Conservation (phyloP, 2,888 invertebrate genomes). For the Andrena trimmerana region DNA sequence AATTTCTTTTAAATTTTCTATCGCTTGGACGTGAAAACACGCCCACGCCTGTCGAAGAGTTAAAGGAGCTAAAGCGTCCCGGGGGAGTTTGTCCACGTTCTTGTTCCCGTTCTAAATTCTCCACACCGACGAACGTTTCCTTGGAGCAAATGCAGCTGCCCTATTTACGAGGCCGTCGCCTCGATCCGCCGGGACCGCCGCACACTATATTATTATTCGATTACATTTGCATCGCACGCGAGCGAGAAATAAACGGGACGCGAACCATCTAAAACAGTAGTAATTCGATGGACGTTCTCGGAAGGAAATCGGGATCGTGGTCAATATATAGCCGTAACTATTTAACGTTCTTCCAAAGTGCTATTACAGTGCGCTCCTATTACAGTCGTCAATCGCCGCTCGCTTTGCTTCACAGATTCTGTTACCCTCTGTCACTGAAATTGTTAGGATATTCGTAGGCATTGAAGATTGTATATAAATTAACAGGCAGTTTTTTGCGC, state of each 20-base stretch:
- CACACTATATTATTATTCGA: slow-evolving; percentile 46
- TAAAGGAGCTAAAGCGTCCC: not conserved
- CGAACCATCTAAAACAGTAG: slow-evolving; percentile 7
- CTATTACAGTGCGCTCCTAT: not conserved
- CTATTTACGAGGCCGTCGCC: slow-evolving; percentile 37
- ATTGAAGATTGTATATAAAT: too few species aligned
- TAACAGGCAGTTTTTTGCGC: too few species aligned
- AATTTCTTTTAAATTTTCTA: too few species aligned
- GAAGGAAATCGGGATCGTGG: slow-evolving; percentile 24
- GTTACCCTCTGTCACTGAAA: too few species aligned
- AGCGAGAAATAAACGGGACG: slow-evolving; percentile 33
- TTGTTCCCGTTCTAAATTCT: slow-evolving; percentile 17
- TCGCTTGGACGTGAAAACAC: too few species aligned
- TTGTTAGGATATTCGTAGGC: not conserved
- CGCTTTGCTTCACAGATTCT: too few species aligned
- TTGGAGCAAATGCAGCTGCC: slow-evolving; percentile 21
- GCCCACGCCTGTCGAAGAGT: not conserved
- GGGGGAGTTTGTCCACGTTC: not conserved
- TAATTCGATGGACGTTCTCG: slow-evolving; percentile 6
- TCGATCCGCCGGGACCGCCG: slow-evolving; percentile 29
- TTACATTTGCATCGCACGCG: slow-evolving; percentile 55
- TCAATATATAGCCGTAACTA: not conserved
- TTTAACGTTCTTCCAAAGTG: not conserved
- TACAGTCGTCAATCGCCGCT: too few species aligned
- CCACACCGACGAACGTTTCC: not conserved